These are phyloP conservation scores for Physella acuta DNA, from an alignment of 1,140 invertebrate species.

Conservation along the genomic window DNA sequence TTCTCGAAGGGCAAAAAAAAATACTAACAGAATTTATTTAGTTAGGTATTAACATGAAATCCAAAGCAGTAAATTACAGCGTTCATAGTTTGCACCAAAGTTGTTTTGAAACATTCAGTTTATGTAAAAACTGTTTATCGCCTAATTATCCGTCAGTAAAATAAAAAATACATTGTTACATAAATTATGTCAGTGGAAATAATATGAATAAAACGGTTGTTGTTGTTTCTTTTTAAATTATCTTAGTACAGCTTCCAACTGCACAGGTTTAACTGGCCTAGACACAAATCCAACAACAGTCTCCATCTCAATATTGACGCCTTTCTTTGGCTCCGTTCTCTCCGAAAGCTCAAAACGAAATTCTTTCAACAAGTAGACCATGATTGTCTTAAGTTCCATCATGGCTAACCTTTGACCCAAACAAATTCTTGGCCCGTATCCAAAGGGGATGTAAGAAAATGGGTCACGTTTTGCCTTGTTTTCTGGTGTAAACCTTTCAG, in stretches of 20 bases:
- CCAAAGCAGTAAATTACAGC: no score
- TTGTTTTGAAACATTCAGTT: no score
- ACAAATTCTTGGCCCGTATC: constrained; percentile 58
- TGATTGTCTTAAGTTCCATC: constrained; percentile 40
- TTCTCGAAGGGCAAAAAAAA: no score
- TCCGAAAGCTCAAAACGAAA: constrained; percentile 22
- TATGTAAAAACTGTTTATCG: no score
- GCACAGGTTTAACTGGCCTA: neutral
- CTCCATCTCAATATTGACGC: neutral
- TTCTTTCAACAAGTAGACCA: constrained; percentile 31
- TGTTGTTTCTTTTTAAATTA: no score
- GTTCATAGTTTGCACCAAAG: no score
- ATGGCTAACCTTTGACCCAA: constrained; percentile 56
- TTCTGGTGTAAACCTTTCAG: constrained; percentile 58
- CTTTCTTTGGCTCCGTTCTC: constrained; percentile 21
- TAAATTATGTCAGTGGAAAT: no score
- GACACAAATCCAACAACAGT: neutral
- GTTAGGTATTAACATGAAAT: no score
- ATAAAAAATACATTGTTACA: no score
- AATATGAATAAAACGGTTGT: no score
- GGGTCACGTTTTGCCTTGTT: constrained; percentile 29
- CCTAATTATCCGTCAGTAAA: no score
- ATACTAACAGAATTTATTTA: no score
- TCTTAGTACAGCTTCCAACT: neutral
- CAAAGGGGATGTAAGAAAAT: constrained; percentile 41